A percentile compares a stretch with the other conserved stretches of the same genome.
Conservation (phyloP, 2,888 invertebrate genomes). For the Tetragonisca angustula region DNA sequence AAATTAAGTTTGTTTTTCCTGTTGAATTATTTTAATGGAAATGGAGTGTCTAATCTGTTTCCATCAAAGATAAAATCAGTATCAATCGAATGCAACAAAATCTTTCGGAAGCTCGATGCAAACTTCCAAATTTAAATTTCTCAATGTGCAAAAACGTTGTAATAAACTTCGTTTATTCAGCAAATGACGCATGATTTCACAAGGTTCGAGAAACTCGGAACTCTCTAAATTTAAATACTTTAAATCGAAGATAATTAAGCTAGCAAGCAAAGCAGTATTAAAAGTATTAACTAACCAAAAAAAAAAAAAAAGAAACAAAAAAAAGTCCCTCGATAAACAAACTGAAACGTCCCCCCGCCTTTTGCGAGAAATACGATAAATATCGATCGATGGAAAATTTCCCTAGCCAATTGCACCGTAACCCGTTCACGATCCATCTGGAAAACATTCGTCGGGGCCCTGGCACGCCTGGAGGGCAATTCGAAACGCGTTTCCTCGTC, state of each 20-base stretch:
- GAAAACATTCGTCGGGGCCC: not conserved
- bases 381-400: not conserved
- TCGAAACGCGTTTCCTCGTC: slow-evolving; percentile 19
- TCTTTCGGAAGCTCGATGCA: not conserved
- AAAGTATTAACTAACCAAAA: not conserved
- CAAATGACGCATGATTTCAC: too few relatives aligned
- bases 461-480: slow-evolving; percentile 12
- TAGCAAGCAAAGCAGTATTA: too few relatives aligned
- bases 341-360: too few relatives aligned
- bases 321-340: too few relatives aligned
- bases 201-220: too few relatives aligned
- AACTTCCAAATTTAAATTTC: not conserved
- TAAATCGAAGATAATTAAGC: not conserved
- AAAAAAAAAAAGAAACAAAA: too few relatives aligned
- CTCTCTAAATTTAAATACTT: too few relatives aligned
- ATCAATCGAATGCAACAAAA: not conserved
- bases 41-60: not conserved
- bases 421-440: not conserved
- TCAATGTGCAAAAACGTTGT: not conserved
- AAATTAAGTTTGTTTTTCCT: not conserved
- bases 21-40: not conserved
- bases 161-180: too few relatives aligned
- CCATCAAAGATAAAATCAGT: too few relatives aligned
- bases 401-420: not conserved
- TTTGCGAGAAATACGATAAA: too few relatives aligned